A percentile compares a stretch with the other conserved stretches of the same genome.
Conservation (phyloP, 2,113 vertebrate genomes). For the Leiothrix lutea region DNA sequence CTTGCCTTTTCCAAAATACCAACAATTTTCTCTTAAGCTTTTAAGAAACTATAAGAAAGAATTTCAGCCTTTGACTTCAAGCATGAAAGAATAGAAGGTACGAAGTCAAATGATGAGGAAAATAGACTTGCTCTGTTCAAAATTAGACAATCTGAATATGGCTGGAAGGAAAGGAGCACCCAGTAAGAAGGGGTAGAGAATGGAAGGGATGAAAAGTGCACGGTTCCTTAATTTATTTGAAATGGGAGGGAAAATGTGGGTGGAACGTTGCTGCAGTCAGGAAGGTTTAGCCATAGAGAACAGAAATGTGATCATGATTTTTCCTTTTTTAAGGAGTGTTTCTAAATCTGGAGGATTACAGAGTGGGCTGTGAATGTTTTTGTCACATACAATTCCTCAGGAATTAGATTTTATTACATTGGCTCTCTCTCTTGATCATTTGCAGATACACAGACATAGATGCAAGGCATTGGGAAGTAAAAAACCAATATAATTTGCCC, state of each 20-base stretch:
- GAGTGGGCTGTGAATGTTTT: not conserved
- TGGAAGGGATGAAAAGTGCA: not conserved
- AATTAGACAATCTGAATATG: not conserved
- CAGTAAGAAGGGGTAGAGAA: not conserved
- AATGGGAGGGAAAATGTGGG: not conserved
- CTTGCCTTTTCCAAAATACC: not conserved
- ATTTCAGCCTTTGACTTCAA: not conserved
- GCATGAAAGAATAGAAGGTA: not conserved
- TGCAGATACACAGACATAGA: not conserved
- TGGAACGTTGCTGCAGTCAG: not conserved
- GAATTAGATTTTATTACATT: not conserved
- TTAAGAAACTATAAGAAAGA: not conserved
- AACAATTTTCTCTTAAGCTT: slow-evolving; percentile 14
- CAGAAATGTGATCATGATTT: not conserved
- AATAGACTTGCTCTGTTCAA: not conserved
- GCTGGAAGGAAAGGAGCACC: not conserved
- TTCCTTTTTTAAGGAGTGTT: not conserved
- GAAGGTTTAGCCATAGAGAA: not conserved
- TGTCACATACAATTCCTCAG: not conserved
- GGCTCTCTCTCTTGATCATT: not conserved
- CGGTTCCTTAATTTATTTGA: not conserved
- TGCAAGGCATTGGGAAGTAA: not conserved
- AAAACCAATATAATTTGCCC: not conserved
- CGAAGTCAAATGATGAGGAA: not conserved
- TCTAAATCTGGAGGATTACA: not conserved